Conservation (phyloP, 2,888 invertebrate species). For the Apamea monoglypha region DNA sequence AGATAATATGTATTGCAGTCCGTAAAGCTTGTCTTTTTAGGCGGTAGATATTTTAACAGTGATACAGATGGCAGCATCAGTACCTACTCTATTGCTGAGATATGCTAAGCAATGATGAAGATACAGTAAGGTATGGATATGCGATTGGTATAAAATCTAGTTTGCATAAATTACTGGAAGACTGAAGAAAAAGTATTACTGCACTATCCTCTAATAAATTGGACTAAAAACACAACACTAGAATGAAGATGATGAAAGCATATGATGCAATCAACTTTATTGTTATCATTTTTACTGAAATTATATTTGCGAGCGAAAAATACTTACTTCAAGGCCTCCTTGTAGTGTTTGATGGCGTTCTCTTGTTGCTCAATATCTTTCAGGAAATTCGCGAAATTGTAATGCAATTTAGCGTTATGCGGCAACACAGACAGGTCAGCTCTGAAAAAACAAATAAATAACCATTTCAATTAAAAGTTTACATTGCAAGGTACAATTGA, state of each 20-base stretch:
- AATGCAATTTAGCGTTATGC: constrained; percentile 97
- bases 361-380: constrained; percentile 94
- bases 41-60: background rate
- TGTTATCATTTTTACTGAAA: background rate
- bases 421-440: constrained; percentile 95
- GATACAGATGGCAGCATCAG: background rate
- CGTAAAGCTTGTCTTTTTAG: background rate
- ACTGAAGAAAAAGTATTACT: too few relatives aligned
- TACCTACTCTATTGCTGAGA: background rate
- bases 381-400: constrained; percentile 96
- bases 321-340: constrained; percentile 94
- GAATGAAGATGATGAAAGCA: background rate
- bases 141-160: background rate
- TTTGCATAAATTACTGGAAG: background rate
- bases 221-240: background rate
- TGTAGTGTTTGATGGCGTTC: constrained; percentile 94
- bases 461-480: constrained; percentile 5
- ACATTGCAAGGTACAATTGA: background rate
- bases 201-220: too few relatives aligned
- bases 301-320: background rate
- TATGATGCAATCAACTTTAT: background rate
- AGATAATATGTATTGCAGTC: background rate
- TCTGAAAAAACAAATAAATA: constrained; percentile 86
- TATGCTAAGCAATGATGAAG: background rate
- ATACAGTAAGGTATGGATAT: background rate